These are phyloP conservation scores for Thera obeliscata DNA, from an alignment of 2,888 invertebrate species.

Conservation along the genomic window DNA sequence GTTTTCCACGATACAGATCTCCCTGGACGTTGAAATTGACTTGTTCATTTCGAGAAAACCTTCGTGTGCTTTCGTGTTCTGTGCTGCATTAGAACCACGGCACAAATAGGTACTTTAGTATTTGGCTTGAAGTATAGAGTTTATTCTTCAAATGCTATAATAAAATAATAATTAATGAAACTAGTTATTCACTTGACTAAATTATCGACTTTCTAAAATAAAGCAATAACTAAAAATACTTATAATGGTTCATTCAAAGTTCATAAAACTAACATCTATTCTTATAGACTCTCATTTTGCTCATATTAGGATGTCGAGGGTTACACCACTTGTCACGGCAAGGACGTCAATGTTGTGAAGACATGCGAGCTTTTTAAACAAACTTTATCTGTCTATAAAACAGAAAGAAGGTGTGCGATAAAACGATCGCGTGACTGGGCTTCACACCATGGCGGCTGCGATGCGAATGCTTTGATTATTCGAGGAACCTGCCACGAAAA, in stretches of 20 bases:
- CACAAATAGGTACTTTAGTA: background rate
- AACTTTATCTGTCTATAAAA: conserved; percentile 80
- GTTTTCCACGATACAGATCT: conserved; percentile 43
- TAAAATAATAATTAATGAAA: too few relatives aligned
- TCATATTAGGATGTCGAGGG: conserved; percentile 67
- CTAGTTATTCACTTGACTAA: background rate
- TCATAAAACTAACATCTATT: conserved; percentile 35
- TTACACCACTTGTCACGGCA: conserved; percentile 77
- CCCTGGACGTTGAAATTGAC: conserved; percentile 25
- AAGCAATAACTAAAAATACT: conserved; percentile 12
- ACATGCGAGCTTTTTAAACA: conserved; percentile 82
- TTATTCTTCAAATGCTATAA: too few relatives aligned
- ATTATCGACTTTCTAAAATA: conserved; percentile 5
- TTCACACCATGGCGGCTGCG: conserved; percentile 67
- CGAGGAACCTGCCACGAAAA: conserved; percentile 54
- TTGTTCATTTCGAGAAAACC: conserved; percentile 21
- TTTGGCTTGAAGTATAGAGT: background rate
- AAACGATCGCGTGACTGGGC: conserved; percentile 80
- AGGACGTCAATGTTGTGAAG: conserved; percentile 73
- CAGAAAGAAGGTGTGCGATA: conserved; percentile 80
- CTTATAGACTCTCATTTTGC: conserved; percentile 48
- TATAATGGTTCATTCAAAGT: conserved; percentile 26
- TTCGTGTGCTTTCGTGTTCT: conserved; percentile 1
- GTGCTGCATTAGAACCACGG: background rate
- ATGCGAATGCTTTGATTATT: conserved; percentile 78